Percentiles rank a stretch among this genome's conserved stretches.
These are phyloP conservation scores for Tauraco hartlaubi DNA, from an alignment of 2,797 vertebrate genomes.

Conservation along the genomic window DNA sequence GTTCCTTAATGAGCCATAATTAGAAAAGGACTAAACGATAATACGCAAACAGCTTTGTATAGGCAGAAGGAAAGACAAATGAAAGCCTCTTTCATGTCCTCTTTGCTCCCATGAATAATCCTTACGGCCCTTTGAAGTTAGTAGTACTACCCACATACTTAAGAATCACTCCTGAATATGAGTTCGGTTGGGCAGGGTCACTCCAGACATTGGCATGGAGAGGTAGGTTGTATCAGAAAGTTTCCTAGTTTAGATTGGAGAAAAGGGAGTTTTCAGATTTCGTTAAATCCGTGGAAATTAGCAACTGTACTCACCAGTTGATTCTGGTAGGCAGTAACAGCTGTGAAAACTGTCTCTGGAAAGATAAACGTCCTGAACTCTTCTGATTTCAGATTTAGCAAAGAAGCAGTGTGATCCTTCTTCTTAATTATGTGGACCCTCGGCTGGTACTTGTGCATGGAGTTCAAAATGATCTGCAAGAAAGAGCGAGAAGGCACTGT, in stretches of 20 bases:
- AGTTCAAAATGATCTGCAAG: slow-evolving; percentile 96
- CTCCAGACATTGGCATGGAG: background rate
- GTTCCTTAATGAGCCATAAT: slow-evolving; percentile 26
- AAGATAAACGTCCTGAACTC: slow-evolving; percentile 98
- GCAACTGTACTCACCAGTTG: slow-evolving; percentile 89
- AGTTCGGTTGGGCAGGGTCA: background rate
- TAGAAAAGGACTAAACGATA: slow-evolving; percentile 22
- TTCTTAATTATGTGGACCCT: slow-evolving; percentile 99
- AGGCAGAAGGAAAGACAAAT: background rate
- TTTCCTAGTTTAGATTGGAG: background rate
- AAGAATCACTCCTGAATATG: background rate
- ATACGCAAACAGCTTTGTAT: background rate
- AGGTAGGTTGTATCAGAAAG: background rate
- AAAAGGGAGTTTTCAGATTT: background rate
- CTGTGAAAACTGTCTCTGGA: slow-evolving; percentile 96
- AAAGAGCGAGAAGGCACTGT: background rate
- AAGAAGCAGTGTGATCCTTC: slow-evolving; percentile 97
- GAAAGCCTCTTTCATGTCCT: background rate
- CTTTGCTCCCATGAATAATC: slow-evolving; percentile 10
- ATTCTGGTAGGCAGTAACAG: slow-evolving; percentile 98
- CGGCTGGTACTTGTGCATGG: slow-evolving; percentile 99
- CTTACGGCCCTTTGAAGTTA: background rate
- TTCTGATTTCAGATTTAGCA: slow-evolving; percentile 97
- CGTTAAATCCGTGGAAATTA: background rate
- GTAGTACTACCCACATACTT: background rate